Conservation (phyloP, 53 echinoderm and acorn worm genomes). For the Holothuria leucospilota region DNA sequence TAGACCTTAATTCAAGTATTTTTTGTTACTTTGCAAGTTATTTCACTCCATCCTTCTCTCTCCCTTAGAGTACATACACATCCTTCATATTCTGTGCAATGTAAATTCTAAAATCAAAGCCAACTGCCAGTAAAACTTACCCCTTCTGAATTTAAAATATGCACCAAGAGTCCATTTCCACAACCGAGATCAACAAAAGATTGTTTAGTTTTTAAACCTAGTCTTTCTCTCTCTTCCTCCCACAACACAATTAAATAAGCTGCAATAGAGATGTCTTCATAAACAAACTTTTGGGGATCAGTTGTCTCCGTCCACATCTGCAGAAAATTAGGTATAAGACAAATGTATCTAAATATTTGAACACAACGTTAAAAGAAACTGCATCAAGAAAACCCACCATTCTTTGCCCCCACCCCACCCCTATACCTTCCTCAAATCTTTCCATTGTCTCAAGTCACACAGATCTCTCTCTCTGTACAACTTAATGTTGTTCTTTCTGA, state of each 20-base stretch:
- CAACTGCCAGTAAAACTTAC: constrained; percentile 49
- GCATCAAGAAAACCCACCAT: too few relatives aligned
- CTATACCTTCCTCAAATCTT: too few relatives aligned
- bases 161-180: constrained; percentile 94
- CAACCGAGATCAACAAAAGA: constrained; percentile 97
- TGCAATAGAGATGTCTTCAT: constrained; percentile 99
- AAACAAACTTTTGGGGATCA: constrained; percentile 96
- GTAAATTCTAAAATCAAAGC: not conserved
- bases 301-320: constrained; percentile 98
- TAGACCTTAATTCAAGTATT: too few relatives aligned
- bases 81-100: not conserved
- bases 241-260: constrained; percentile 89
- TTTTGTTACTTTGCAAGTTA: too few relatives aligned
- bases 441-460: too few relatives aligned
- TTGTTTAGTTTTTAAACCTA: constrained; percentile 58
- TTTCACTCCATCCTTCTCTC: too few relatives aligned
- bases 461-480: too few relatives aligned
- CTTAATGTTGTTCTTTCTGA: too few relatives aligned
- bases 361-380: too few relatives aligned
- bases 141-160: constrained; percentile 92
- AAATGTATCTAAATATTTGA: too few relatives aligned
- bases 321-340: not conserved
- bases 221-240: constrained; percentile 75
- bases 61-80: not conserved
- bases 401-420: too few relatives aligned